These are phyloP conservation scores for Strigops habroptila DNA, from an alignment of 2,113 vertebrate species.

Conservation along the genomic window DNA sequence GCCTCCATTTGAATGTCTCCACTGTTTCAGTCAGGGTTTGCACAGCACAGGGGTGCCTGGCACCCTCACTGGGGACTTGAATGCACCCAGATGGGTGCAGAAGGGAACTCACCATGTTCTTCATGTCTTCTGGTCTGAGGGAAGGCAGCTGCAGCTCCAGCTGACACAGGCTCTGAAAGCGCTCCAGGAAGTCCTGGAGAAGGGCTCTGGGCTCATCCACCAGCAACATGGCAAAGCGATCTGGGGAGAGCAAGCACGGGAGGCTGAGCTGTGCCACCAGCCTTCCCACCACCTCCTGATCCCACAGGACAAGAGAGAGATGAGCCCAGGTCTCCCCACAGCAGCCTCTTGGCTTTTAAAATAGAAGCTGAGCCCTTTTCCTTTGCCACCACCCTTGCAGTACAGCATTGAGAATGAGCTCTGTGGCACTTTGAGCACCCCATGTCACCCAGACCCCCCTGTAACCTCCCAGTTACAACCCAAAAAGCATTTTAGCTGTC, in stretches of 20 bases:
- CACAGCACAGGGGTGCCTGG: background rate
- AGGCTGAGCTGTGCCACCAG: background rate
- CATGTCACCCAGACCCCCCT: background rate
- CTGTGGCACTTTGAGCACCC: background rate
- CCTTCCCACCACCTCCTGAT: accelerated
- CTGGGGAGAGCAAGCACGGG: constrained; percentile 49
- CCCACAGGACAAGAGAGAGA: background rate
- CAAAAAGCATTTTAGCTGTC: background rate
- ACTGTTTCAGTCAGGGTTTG: background rate
- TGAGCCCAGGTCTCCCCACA: accelerated
- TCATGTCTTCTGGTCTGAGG: constrained; percentile 85
- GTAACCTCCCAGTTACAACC: background rate
- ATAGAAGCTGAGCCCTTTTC: background rate
- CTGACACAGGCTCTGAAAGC: constrained; percentile 84
- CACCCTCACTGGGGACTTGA: accelerated
- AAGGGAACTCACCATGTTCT: constrained; percentile 81
- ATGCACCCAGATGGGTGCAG: accelerated
- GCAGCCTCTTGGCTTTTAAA: background rate
- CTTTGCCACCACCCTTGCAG: background rate
- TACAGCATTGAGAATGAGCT: background rate
- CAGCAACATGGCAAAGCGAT: constrained; percentile 86
- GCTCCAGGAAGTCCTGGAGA: constrained; percentile 81
- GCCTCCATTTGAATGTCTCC: accelerated
- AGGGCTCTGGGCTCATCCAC: constrained; percentile 82
- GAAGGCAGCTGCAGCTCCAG: constrained; percentile 90